A percentile compares a stretch with the other conserved stretches of the same genome.
Conservation (phyloP, 2,888 invertebrate genomes). For the Hyalella azteca region DNA sequence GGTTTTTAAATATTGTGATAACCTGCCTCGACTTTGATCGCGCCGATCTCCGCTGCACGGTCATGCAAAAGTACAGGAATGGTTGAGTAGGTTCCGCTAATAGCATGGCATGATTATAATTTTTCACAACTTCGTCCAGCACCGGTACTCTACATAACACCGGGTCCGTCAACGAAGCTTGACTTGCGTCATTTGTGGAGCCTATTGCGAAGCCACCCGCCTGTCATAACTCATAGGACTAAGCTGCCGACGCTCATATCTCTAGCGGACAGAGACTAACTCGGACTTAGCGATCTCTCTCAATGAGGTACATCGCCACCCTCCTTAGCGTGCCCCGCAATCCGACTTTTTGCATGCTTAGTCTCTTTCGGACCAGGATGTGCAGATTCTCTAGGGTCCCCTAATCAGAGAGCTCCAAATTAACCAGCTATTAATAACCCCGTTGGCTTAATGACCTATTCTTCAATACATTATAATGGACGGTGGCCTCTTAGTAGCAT, state of each 20-base stretch:
- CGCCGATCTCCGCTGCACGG: neutral
- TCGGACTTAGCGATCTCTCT: constrained; percentile 1
- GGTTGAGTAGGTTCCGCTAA: neutral
- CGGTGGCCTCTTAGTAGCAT: too few relatives aligned
- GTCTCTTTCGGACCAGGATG: too few relatives aligned
- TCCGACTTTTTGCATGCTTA: too few relatives aligned
- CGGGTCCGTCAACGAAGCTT: neutral
- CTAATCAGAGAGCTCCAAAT: too few relatives aligned
- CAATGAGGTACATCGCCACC: constrained; percentile 2
- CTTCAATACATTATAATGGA: too few relatives aligned
- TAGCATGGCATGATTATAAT: neutral
- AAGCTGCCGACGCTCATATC: constrained; percentile 29
- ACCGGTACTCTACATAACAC: too few relatives aligned
- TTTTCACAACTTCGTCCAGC: neutral
- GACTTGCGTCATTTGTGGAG: neutral
- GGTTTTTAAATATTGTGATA: neutral
- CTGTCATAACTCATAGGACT: constrained; percentile 25
- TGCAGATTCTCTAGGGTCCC: too few relatives aligned
- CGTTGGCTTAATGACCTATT: too few relatives aligned
- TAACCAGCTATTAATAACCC: too few relatives aligned
- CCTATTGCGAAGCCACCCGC: neutral
- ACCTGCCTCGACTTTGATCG: neutral
- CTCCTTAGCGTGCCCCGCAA: too few relatives aligned
- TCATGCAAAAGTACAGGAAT: neutral
- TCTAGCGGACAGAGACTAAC: constrained; percentile 29